Base-by-base conservation (phyloP, 2,797 vertebrate genomes). In the Dermochelys coriacea region DNA sequence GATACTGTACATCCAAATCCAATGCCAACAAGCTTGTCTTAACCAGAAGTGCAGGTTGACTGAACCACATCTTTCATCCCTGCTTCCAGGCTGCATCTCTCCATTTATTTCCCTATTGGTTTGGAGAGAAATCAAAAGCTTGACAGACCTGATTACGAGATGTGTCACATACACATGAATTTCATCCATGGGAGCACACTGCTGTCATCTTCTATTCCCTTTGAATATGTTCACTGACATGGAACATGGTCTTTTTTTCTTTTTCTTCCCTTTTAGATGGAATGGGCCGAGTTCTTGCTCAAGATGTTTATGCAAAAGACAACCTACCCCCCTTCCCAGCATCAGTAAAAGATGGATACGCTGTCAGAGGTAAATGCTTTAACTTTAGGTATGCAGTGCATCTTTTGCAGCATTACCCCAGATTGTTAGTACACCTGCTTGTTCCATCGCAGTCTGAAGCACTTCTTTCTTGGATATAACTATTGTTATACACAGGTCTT, bases 281-380 rank as follows among this genome's bases (percentile, higher is more conserved):
- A 96, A 99, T 99, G 99, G 99, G 99, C 91, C 98, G 99, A 97
- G 99, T 99, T 92, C 99, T 99, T 94, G 99, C 99, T 98, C 99
- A 99, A 99, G 99, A 99, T 94, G 99, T 99, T 96, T 99, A 99
- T 97, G 99, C 99, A 98, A 99, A 99, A 99, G 99, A 99, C 98
- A 99, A 99, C 98, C 98, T 99, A 95, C 99, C 99, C 91, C 99
- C 99, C 4, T 99, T 99, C 94, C 99, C 99, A 74, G 99, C 99
- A 85, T 99, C 99, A 12, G 99, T 99, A 93, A 99, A 99, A 98
- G 99, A 99, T 7, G 99, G 99, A 92, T 99, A 99, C 2, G 99
- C 99, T 96, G 99, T 99, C 94, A 98, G 99, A 99, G 99, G 99
- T 99, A 98, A 99, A 96, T 75, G 15, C 75, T 90, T 71, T 5